Conservation (phyloP, 2,797 vertebrate species). For the Graptemys geographica region DNA sequence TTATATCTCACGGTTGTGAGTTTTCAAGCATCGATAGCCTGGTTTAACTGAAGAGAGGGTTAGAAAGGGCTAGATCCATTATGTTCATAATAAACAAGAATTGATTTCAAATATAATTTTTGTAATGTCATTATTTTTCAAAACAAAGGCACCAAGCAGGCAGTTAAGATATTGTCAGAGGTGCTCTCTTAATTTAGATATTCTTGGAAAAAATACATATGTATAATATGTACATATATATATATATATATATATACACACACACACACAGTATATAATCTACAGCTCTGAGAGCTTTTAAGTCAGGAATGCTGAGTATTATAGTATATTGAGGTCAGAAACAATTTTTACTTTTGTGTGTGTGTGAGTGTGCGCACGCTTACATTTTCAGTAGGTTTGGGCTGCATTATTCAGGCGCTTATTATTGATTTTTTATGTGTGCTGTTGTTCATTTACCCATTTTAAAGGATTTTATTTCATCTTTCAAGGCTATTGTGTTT, state of each 20-base stretch:
- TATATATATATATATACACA: slow-evolving; percentile 80
- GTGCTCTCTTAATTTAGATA: slow-evolving; percentile 85
- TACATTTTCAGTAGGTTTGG: slow-evolving; percentile 73
- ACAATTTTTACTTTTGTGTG: slow-evolving; percentile 79
- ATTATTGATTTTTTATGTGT: slow-evolving; percentile 66
- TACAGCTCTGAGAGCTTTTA: slow-evolving; percentile 86
- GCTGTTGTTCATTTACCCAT: slow-evolving; percentile 68
- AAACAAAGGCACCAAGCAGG: slow-evolving; percentile 79
- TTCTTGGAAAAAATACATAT: slow-evolving; percentile 79
- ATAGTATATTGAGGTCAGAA: slow-evolving; percentile 84
- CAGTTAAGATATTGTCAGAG: slow-evolving; percentile 83
- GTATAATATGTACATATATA: slow-evolving; percentile 84
- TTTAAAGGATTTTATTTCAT: slow-evolving; percentile 68
- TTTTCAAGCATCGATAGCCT: slow-evolving; percentile 76
- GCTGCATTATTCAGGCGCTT: slow-evolving; percentile 79
- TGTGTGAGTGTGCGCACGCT: slow-evolving; percentile 58
- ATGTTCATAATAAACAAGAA: slow-evolving; percentile 79
- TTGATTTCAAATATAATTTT: slow-evolving; percentile 78
- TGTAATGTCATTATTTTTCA: slow-evolving; percentile 82
- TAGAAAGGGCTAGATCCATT: slow-evolving; percentile 86
- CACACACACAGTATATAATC: slow-evolving; percentile 86
- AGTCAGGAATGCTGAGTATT: slow-evolving; percentile 87
- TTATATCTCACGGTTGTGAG: slow-evolving; percentile 79
- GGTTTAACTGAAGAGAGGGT: slow-evolving; percentile 79
- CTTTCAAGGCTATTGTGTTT: slow-evolving; percentile 59